Conservation (phyloP, 2,797 vertebrate genomes). For the Siniperca scherzeri region DNA sequence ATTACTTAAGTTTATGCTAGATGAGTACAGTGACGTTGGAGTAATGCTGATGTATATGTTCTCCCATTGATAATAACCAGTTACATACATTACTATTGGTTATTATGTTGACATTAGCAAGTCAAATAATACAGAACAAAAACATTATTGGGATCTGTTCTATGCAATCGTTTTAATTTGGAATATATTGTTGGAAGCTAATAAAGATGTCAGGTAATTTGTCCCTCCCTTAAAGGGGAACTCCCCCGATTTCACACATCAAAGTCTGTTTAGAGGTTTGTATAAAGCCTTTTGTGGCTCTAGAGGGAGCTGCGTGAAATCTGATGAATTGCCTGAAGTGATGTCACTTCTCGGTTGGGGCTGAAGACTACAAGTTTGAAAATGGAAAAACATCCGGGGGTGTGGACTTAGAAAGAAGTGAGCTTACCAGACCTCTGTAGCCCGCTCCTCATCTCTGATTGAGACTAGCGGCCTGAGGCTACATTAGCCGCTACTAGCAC, state of each 20-base stretch:
- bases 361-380: not conserved
- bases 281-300: not conserved
- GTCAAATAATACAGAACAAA: not conserved
- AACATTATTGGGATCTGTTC: not conserved
- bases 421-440: not conserved
- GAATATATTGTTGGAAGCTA: not conserved
- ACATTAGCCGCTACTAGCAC: no score
- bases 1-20: not conserved
- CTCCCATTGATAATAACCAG: no score
- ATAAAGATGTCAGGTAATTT: not conserved
- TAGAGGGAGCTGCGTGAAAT: not conserved
- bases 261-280: not conserved
- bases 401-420: not conserved
- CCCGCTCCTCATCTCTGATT: not conserved
- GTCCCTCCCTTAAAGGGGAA: not conserved
- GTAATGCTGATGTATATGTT: not conserved
- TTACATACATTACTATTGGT: not conserved
- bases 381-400: no score
- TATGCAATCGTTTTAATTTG: not conserved
- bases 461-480: not conserved
- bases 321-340: not conserved
- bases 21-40: not conserved
- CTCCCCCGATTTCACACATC: no score
- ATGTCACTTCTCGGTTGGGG: not conserved
- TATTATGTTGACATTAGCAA: not conserved